Evolutionary conservation across 2,797 vertebrate species (phyloP).

Genomic region (Spinibarbus caldwelli): DNA sequence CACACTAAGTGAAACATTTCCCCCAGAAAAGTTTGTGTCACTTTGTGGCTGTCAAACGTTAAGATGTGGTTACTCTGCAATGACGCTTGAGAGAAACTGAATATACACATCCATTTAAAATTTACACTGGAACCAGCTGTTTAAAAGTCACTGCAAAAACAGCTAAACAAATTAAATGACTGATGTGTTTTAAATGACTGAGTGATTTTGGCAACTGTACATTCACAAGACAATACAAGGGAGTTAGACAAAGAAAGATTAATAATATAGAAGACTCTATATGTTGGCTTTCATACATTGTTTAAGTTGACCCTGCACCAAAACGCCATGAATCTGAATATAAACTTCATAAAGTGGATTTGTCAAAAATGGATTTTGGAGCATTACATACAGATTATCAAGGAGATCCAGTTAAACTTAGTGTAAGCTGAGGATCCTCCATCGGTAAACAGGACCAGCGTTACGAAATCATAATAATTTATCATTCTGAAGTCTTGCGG

Average conservation of each 20-base stretch:
- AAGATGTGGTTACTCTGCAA: neutral
- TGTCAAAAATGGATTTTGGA: neutral
- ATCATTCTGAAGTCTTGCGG: neutral
- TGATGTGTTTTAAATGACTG: neutral
- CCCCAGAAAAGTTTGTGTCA: neutral
- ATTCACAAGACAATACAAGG: neutral
- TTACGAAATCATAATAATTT: neutral
- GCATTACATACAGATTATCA: neutral
- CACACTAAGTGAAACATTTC: neutral
- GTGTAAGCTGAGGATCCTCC: conserved; percentile 12
- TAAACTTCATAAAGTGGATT: neutral
- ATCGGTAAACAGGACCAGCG: neutral
- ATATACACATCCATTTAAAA: neutral
- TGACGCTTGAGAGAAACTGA: neutral
- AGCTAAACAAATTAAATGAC: neutral
- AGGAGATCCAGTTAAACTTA: neutral
- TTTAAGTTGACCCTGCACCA: neutral
- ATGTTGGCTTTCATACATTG: neutral
- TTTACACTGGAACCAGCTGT: neutral
- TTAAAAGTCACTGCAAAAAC: neutral
- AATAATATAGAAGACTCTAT: neutral
- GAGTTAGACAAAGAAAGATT: neutral
- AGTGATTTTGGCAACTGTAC: neutral
- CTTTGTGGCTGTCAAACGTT: neutral
- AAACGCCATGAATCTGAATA: no score